phyloP scores from a whole-genome alignment of 2,113 vertebrate genomes.

The Oncorhynchus gorbuscha region DNA sequence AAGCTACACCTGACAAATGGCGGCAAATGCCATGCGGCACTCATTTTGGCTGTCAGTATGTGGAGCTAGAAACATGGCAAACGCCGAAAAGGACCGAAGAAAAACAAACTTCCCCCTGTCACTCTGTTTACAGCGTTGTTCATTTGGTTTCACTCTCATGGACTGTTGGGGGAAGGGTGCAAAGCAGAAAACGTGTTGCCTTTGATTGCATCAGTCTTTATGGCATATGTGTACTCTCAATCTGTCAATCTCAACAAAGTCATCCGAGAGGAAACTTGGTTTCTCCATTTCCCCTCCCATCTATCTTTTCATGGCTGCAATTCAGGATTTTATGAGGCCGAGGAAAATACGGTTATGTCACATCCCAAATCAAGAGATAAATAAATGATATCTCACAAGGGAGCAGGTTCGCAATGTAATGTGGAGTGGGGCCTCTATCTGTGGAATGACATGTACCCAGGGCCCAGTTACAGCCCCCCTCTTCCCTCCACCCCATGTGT shows the following conservation, averaged over 20 bases:
- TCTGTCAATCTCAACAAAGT: slow-evolving; percentile 54
- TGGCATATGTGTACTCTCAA: slow-evolving; percentile 54
- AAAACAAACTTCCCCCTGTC: slow-evolving; percentile 1
- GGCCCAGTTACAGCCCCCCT: slow-evolving; percentile 3
- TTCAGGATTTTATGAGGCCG: slow-evolving; percentile 16
- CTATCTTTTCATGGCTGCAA: slow-evolving; percentile 33
- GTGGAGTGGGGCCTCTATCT: slow-evolving; percentile 14
- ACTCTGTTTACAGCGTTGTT: neutral
- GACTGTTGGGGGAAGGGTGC: slow-evolving; percentile 18
- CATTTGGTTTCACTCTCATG: slow-evolving; percentile 21
- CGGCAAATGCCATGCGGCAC: slow-evolving; percentile 35
- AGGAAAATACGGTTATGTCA: neutral
- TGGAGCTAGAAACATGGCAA: slow-evolving; percentile 3
- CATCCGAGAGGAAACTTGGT: slow-evolving; percentile 22
- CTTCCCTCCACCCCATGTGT: slow-evolving; percentile 22
- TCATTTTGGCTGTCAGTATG: slow-evolving; percentile 31
- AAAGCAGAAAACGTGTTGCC: slow-evolving; percentile 33
- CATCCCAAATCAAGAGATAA: slow-evolving; percentile 9
- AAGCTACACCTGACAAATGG: slow-evolving; percentile 32
- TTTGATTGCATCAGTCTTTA: slow-evolving; percentile 62
- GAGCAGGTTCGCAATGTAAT: slow-evolving; percentile 5
- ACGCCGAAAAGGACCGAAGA: neutral
- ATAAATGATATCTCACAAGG: slow-evolving; percentile 1
- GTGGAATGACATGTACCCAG: neutral
- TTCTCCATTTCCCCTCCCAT: slow-evolving; percentile 33